These are phyloP conservation scores for Ameiurus melas DNA, from an alignment of 2,113 vertebrate species.

Conservation along the genomic window DNA sequence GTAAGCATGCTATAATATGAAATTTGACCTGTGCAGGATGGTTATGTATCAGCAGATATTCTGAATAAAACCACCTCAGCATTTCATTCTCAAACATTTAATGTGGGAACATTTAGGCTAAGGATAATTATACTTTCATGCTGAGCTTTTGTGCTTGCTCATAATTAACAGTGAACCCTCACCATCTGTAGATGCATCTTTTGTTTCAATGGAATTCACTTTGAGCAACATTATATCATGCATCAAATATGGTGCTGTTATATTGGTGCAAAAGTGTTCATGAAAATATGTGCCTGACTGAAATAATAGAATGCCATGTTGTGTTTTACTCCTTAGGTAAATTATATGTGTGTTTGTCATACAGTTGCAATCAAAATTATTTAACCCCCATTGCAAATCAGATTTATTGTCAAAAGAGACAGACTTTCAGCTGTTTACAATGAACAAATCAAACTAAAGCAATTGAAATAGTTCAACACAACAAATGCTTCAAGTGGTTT, in stretches of 20 bases:
- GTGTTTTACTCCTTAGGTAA: background rate
- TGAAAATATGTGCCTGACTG: background rate
- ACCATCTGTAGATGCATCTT: background rate
- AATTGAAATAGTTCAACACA: too few relatives aligned
- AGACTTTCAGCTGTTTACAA: too few relatives aligned
- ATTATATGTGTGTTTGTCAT: too few relatives aligned
- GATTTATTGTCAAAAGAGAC: too few relatives aligned
- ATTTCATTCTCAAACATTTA: constrained; percentile 14
- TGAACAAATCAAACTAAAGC: too few relatives aligned
- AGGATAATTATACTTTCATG: constrained; percentile 25
- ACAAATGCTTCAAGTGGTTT: too few relatives aligned
- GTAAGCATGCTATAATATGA: constrained; percentile 24
- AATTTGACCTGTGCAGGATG: constrained; percentile 5
- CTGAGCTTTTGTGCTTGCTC: constrained; percentile 5
- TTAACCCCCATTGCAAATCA: too few relatives aligned
- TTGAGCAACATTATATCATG: constrained; percentile 18
- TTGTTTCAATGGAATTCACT: background rate
- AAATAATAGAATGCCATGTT: background rate
- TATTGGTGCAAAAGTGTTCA: background rate
- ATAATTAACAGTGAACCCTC: constrained; percentile 17
- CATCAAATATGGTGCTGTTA: constrained; percentile 1
- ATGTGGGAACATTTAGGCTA: background rate
- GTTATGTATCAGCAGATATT: constrained; percentile 11
- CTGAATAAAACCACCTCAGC: constrained; percentile 25
- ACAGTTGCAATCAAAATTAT: too few relatives aligned